These are phyloP conservation scores for Nothobranchius furzeri DNA, from an alignment of 2,113 vertebrate species.

Conservation along the genomic window DNA sequence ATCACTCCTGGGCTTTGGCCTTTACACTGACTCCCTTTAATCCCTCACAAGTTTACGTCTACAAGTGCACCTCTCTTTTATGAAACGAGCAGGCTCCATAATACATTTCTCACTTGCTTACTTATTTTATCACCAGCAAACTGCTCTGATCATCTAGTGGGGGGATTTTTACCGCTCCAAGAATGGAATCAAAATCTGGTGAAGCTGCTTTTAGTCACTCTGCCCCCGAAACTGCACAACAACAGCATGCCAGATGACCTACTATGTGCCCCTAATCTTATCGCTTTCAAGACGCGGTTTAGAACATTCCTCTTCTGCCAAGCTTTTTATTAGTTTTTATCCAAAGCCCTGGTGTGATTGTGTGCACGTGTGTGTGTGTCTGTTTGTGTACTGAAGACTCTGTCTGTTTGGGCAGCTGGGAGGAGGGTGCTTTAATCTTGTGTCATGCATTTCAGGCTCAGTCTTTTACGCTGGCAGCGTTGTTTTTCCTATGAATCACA, in stretches of 20 bases:
- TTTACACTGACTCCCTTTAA: constrained; percentile 31
- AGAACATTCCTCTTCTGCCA: constrained; percentile 55
- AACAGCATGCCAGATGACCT: constrained; percentile 56
- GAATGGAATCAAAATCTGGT: constrained; percentile 53
- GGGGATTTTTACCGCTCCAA: constrained; percentile 27
- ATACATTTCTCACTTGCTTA: constrained; percentile 35
- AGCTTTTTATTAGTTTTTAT: constrained; percentile 65
- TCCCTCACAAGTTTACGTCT: constrained; percentile 28
- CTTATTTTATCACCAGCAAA: constrained; percentile 50
- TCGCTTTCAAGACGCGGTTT: constrained; percentile 59
- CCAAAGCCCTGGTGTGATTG: constrained; percentile 39
- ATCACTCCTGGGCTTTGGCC: constrained; percentile 23
- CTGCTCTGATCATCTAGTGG: constrained; percentile 41
- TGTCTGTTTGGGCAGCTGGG: constrained; percentile 10
- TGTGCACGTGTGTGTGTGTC: constrained; percentile 1
- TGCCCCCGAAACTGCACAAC: constrained; percentile 29
- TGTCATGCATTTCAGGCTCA: constrained; percentile 47
- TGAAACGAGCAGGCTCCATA: constrained; percentile 34
- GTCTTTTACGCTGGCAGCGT: constrained; percentile 29
- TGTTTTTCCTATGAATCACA: constrained; percentile 28
- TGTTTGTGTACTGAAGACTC: background rate
- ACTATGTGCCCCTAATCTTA: constrained; percentile 57
- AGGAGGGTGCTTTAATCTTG: constrained; percentile 41
- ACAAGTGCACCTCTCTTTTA: constrained; percentile 32
- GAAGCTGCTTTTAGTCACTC: constrained; percentile 48